Evolutionary conservation across 2,113 vertebrate genomes (phyloP).

Genomic region (Colius striatus): DNA sequence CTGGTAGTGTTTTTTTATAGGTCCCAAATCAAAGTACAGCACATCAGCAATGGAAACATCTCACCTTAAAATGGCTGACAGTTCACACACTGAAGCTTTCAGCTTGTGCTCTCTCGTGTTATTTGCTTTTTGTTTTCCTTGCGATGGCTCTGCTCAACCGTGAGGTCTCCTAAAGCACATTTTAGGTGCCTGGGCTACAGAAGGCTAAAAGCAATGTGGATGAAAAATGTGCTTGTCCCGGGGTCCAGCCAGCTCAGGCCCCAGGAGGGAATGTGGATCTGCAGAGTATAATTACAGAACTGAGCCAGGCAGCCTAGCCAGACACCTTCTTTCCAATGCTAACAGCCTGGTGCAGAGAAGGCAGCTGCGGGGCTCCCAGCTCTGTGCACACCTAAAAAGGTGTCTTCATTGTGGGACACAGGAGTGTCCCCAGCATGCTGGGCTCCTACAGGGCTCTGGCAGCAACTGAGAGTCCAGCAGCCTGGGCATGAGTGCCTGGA

Average conservation of each 20-base stretch:
- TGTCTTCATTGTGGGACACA: not conserved
- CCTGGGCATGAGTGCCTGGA: not conserved
- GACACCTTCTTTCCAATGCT: not conserved
- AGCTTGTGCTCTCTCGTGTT: not conserved
- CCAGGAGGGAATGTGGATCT: not conserved
- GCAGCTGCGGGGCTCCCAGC: not conserved
- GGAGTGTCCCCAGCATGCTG: not conserved
- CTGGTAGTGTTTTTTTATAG: conserved; percentile 18
- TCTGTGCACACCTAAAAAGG: not conserved
- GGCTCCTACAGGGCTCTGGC: rapidly evolving
- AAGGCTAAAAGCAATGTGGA: not conserved
- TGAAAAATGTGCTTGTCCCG: not conserved
- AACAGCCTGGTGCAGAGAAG: not conserved
- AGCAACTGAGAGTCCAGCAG: not conserved
- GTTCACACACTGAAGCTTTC: not conserved
- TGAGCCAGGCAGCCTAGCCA: not conserved
- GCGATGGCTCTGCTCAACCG: not conserved
- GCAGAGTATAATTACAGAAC: not conserved
- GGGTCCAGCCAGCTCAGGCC: not conserved
- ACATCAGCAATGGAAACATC: conserved; percentile 16
- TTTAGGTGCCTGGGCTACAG: not conserved
- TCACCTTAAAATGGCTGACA: conserved; percentile 50
- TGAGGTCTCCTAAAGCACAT: not conserved
- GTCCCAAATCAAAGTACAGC: not conserved
- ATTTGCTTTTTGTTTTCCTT: not conserved